Conservation (phyloP, 2,888 invertebrate genomes). For the Callimorpha dominula region DNA sequence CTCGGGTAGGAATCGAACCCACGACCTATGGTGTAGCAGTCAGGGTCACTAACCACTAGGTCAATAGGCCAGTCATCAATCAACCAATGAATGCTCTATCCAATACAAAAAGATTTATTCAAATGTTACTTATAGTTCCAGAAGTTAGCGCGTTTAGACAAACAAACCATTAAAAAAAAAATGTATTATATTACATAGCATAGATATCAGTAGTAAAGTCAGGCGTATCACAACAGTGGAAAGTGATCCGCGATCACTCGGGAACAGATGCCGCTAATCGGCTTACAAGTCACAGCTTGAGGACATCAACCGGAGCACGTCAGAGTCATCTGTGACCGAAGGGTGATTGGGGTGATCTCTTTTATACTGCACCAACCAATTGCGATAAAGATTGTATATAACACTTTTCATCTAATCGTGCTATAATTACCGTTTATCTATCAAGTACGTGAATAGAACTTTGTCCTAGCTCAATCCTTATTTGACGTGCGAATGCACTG, state of each 20-base stretch:
- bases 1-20: no score
- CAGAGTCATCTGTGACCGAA: slow-evolving; percentile 17
- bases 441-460: no score
- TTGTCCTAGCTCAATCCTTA: no score
- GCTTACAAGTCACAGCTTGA: slow-evolving; percentile 55
- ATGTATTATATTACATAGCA: not conserved
- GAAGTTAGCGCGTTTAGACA: not conserved
- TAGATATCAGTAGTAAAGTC: slow-evolving; percentile 7
- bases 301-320: slow-evolving; percentile 10
- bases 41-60: no score
- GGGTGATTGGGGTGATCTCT: slow-evolving; percentile 13
- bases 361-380: slow-evolving; percentile 4
- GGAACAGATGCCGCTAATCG: slow-evolving; percentile 67
- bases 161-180: not conserved
- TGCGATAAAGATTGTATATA: not conserved
- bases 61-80: no score
- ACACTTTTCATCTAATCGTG: no score
- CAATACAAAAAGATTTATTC: no score
- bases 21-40: no score
- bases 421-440: no score
- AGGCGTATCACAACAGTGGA: slow-evolving; percentile 10
- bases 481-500: no score
- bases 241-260: slow-evolving; percentile 20
- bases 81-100: no score
- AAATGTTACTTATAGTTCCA: no score